Percentiles rank a stretch among this genome's conserved stretches.
These are phyloP conservation scores for Scaptomyza montana DNA, from an alignment of 1,140 invertebrate genomes.

Conservation along the genomic window DNA sequence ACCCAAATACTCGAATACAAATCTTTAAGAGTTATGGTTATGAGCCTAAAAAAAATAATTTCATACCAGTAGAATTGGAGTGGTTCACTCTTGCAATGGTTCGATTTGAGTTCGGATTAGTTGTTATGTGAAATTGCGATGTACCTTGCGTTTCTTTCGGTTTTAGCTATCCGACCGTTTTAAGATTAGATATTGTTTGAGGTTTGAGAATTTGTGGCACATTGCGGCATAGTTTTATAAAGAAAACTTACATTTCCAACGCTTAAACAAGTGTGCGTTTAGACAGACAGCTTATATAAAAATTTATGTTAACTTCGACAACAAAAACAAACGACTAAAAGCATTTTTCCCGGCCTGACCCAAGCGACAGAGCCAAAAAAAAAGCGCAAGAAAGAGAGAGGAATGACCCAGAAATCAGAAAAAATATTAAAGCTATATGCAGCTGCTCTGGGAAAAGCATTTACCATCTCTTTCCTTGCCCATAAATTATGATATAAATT, in stretches of 20 bases:
- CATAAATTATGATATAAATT: constrained; percentile 29
- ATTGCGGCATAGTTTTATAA: too few species aligned
- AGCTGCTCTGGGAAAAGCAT: constrained; percentile 27
- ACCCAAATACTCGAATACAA: neutral
- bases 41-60: neutral
- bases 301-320: constrained; percentile 13
- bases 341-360: constrained; percentile 10
- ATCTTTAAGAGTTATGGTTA: constrained; percentile 6
- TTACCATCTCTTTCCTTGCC: constrained; percentile 1
- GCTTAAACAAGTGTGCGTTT: constrained; percentile 3
- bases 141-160: too few species aligned
- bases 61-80: too few species aligned
- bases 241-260: neutral
- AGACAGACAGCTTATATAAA: neutral
- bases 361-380: neutral
- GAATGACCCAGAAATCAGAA: constrained; percentile 45
- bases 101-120: too few species aligned
- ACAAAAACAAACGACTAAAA: constrained; percentile 3
- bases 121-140: too few species aligned
- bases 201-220: too few species aligned
- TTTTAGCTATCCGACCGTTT: too few species aligned
- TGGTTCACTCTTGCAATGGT: too few species aligned
- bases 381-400: neutral
- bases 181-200: too few species aligned
- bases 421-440: neutral